These are phyloP conservation scores for Cydia amplana DNA, from an alignment of 1,140 invertebrate genomes.

Conservation along the genomic window DNA sequence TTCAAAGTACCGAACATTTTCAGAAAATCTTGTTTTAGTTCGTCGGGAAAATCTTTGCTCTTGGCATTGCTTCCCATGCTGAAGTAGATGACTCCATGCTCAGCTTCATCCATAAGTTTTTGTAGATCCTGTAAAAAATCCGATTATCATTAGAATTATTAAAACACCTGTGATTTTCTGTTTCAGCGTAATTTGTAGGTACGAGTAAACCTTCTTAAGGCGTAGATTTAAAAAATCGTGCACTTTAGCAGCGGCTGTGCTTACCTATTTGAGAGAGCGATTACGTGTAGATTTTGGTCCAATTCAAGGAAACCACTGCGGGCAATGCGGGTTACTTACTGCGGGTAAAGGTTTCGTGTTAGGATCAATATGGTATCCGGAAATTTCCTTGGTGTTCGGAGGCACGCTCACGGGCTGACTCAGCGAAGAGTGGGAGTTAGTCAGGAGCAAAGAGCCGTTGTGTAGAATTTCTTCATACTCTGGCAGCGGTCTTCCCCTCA, in stretches of 20 bases:
- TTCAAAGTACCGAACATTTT: slow-evolving; percentile 77
- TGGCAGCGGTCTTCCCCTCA: slow-evolving; percentile 38
- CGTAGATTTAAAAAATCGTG: no score
- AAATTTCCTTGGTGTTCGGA: slow-evolving; percentile 39
- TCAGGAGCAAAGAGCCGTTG: slow-evolving; percentile 42
- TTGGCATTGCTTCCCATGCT: slow-evolving; percentile 81
- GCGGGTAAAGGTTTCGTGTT: slow-evolving; percentile 41
- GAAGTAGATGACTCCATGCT: slow-evolving; percentile 81
- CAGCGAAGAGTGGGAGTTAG: slow-evolving; percentile 43
- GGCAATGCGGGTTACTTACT: slow-evolving; percentile 40
- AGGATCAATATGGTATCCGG: slow-evolving; percentile 43
- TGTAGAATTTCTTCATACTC: slow-evolving; percentile 36
- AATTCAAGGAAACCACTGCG: not conserved
- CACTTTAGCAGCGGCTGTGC: no score
- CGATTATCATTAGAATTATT: not conserved
- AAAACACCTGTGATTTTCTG: not conserved
- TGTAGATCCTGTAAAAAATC: slow-evolving; percentile 59
- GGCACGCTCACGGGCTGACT: slow-evolving; percentile 40
- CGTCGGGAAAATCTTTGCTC: slow-evolving; percentile 68
- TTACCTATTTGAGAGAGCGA: no score
- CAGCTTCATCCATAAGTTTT: slow-evolving; percentile 77
- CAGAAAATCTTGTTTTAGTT: slow-evolving; percentile 71
- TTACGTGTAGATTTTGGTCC: not conserved
- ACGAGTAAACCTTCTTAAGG: no score
- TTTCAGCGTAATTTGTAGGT: not conserved